Evolutionary conservation across 2,113 vertebrate species (phyloP).

Genomic region (Psilopsiagon aurifrons): DNA sequence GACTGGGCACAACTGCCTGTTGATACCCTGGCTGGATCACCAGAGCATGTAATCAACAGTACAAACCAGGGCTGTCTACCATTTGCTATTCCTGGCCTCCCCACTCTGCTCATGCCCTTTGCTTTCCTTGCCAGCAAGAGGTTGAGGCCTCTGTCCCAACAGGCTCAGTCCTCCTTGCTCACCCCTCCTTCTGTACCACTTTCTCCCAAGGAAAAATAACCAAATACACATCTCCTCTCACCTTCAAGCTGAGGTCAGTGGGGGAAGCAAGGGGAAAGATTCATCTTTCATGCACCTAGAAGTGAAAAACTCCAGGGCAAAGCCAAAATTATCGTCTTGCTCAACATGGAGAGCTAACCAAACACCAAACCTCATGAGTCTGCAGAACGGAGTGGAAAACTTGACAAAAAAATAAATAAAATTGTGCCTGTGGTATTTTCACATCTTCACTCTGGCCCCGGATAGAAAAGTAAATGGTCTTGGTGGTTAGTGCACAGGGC

Average conservation of each 20-base stretch:
- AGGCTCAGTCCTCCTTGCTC: not conserved
- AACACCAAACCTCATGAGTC: constrained; percentile 52
- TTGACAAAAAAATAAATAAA: not conserved
- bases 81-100: not conserved
- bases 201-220: not conserved
- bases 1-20: constrained; percentile 20
- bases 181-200: not conserved
- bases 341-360: not conserved
- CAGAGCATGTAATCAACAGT: not conserved
- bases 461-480: constrained; percentile 30
- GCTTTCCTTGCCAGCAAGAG: not conserved
- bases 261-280: not conserved
- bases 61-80: not conserved
- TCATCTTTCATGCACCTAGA: constrained; percentile 1
- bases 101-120: not conserved
- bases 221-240: not conserved
- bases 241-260: not conserved
- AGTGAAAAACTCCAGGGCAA: not conserved
- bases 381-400: constrained; percentile 46
- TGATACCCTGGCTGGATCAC: constrained; percentile 14
- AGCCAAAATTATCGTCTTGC: not conserved
- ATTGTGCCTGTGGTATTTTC: constrained; percentile 52
- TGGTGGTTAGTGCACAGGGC: constrained; percentile 16
- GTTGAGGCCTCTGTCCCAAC: not conserved
- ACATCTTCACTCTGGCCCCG: constrained; percentile 18